Evolutionary conservation across 2,113 vertebrate species (phyloP), one percentile per base, ranked within the genome.

Genomic region (Origma solitaria): DNA sequence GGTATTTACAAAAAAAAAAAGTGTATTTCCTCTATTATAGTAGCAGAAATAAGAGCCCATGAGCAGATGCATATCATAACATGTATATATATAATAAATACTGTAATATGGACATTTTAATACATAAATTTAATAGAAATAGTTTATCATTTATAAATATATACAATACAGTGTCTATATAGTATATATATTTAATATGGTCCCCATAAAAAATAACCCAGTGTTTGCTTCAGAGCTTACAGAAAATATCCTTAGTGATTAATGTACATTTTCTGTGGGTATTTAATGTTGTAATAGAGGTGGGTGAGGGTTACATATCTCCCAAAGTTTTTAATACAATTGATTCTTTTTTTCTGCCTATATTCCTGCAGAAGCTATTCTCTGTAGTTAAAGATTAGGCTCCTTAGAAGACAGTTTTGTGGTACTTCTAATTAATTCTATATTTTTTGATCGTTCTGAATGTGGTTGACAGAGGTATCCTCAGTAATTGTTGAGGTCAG

Each of bases 401-500:
- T 64, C 20, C 17, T 76, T 51, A 38, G 22, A 76, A 65, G 42
- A 50, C 19, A 49, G 4, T 45, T 91, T 79, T 82, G 14, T 80
- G 58, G 12, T 25, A 31, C 12, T 89, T 91, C 20, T 76, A 85
- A 76, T 82, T 69, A 71, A 28, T 38, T 88, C 54, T 47, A 2
- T 25, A 10, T 44, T 44, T 90, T 80, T 75, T 27, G 9, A 13
- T 65, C 3, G 1, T 61, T 80, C 24, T 90, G 49, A 72, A 53
- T 42, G n/a, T 19, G 10, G 18, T 20, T 94, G 61, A 64, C 62
- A 91, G 57, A 71, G 5, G 16, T n/a, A 47, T 31, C 31, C 84
- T 72, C 56, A 81, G 47, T 90, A 93, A 89, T 31, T 42, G 47
- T 10, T 87, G 40, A 91, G 76, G 73, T 87, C 47, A 14, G 11